These are phyloP conservation scores for Antheraea assamensis DNA, from an alignment of 2,888 invertebrate genomes.

Conservation along the genomic window DNA sequence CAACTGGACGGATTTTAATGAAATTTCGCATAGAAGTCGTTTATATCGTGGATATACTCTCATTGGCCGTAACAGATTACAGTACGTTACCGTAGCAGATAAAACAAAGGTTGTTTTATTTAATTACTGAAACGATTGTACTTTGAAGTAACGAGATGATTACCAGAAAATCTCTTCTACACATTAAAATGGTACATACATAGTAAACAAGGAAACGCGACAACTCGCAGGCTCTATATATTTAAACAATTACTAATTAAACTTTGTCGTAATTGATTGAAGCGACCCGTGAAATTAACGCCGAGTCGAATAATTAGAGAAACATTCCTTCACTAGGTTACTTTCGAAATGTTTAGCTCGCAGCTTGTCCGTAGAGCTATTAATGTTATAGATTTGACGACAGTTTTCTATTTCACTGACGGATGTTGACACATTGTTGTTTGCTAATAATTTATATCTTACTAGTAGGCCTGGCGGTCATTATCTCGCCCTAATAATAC, in stretches of 20 bases:
- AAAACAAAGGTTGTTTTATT: too few species aligned
- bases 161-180: slow-evolving; percentile 8
- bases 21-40: too few species aligned
- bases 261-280: slow-evolving; percentile 51
- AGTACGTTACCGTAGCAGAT: too few species aligned
- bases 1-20: too few species aligned
- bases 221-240: slow-evolving; percentile 5
- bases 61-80: too few species aligned
- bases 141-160: background rate
- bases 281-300: slow-evolving; percentile 51
- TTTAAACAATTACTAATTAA: slow-evolving; percentile 43
- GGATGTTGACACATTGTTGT: background rate
- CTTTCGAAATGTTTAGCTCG: slow-evolving; percentile 45
- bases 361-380: slow-evolving; percentile 29
- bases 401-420: background rate
- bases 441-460: background rate
- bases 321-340: slow-evolving; percentile 45
- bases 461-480: background rate
- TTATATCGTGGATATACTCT: too few species aligned
- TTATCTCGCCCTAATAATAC: too few species aligned
- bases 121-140: background rate
- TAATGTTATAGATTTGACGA: slow-evolving; percentile 27
- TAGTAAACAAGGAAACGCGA: slow-evolving; percentile 11
- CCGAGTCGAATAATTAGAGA: slow-evolving; percentile 54
- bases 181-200: background rate